Conservation (phyloP, 1,140 invertebrate genomes). For the Drosophila truncata region DNA sequence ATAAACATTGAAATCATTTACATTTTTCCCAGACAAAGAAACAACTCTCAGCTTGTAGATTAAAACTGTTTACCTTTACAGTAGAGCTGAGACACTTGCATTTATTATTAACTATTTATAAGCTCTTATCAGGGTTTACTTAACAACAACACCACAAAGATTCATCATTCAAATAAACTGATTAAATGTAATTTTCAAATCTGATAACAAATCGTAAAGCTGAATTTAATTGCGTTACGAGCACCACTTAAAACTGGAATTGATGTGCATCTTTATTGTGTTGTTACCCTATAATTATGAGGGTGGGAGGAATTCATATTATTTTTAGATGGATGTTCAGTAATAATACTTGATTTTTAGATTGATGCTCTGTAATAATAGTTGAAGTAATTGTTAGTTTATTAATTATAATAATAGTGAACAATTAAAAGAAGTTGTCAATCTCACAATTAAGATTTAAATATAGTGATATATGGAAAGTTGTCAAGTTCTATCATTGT, state of each 20-base stretch:
- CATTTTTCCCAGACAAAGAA: constrained; percentile 13
- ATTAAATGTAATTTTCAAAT: constrained; percentile 32
- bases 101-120: constrained; percentile 1
- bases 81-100: constrained; percentile 1
- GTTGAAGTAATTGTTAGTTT: not conserved
- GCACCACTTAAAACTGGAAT: constrained; percentile 26
- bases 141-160: constrained; percentile 2
- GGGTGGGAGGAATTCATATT: not conserved
- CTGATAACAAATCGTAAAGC: constrained; percentile 35
- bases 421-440: not conserved
- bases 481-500: no score
- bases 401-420: not conserved
- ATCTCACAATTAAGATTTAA: no score
- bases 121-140: constrained; percentile 13
- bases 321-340: not conserved
- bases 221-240: constrained; percentile 42
- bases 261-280: constrained; percentile 21
- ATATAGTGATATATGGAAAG: no score
- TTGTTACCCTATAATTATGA: constrained; percentile 22
- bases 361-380: not conserved
- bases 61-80: constrained; percentile 10
- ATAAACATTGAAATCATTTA: constrained; percentile 10
- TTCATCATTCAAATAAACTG: constrained; percentile 15
- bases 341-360: no score
- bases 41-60: constrained; percentile 22